Base-by-base conservation (phyloP, 2,113 vertebrate species). In the Hypocryptadius cinnamomeus region DNA sequence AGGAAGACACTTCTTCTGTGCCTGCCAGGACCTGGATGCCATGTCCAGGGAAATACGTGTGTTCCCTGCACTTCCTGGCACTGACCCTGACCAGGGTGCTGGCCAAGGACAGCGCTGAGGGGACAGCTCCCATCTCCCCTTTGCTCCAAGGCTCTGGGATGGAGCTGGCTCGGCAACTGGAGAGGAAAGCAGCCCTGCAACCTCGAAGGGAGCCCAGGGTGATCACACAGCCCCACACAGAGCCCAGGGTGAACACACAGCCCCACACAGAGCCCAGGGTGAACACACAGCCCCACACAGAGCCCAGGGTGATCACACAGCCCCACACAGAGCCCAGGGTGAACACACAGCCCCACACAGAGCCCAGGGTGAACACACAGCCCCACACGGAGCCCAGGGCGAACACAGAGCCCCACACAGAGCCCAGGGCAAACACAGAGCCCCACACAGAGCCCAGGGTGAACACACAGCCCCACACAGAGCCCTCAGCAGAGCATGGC, bases 11-110 rank as follows among this genome's bases (percentile, higher is more conserved):
- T 69, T 44, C 44, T 30, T 30, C 50, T 79, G 57, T 25, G 6
- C 33, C 47, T 68, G 71, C 13, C 50, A 40, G 48, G 47, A 87
- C 73, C 92, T 87, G 57, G 53, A 42, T 85, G 40, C 69, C 61
- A 48, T 8, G 57, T 76, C 79, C 81, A 77, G 90, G 90, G 85
- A 94, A 95, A 87, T 92, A 37, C 71, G 50, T 50, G 61, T 72
- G 85, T 91, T 76, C 92, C 91, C 54, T 40, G 65, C n/a, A 4
- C 57, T 92, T 94, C 87, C 87, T 45, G 87, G 85, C 66, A 13
- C 81, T 82, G 87, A 81, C 66, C 8, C 85, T 82, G 84, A 28
- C 0, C 0, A 44, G 1, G 57, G 1, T 39, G n/a, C 8, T 72
- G 81, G 87, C 86, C 77, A 63, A 70, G 79, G 64, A 61, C 76